phyloP scores from a whole-genome alignment of 2,113 vertebrate genomes.

The Stegastes partitus region DNA sequence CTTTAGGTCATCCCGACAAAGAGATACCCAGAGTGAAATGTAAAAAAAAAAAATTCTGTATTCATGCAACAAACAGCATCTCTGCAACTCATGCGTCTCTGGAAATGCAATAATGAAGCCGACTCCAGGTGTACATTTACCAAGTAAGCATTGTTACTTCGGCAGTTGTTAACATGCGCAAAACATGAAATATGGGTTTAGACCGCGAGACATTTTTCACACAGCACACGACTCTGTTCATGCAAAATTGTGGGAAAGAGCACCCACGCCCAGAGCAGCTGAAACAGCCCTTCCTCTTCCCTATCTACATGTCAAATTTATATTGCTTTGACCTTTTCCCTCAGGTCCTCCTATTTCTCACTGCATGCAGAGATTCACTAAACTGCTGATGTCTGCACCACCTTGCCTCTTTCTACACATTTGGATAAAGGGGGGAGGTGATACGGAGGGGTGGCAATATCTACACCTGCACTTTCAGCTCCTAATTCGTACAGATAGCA shows the following conservation, averaged over 20 bases:
- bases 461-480: slow-evolving; percentile 60
- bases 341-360: slow-evolving; percentile 56
- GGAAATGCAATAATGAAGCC: neutral
- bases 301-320: slow-evolving; percentile 71
- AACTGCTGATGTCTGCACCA: slow-evolving; percentile 78
- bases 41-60: slow-evolving; percentile 2
- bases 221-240: neutral
- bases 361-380: slow-evolving; percentile 54
- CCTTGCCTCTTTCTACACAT: slow-evolving; percentile 60
- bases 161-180: neutral
- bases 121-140: neutral
- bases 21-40: neutral
- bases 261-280: slow-evolving; percentile 43
- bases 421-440: slow-evolving; percentile 48
- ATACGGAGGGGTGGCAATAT: slow-evolving; percentile 37
- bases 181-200: neutral
- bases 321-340: slow-evolving; percentile 77
- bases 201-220: slow-evolving; percentile 21
- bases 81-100: neutral
- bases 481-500: slow-evolving; percentile 63
- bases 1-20: neutral
- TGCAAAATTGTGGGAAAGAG: slow-evolving; percentile 28
- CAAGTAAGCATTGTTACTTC: neutral
- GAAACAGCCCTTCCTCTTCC: slow-evolving; percentile 38
- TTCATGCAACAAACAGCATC: neutral